Evolutionary conservation across 1,140 invertebrate species (phyloP).

Genomic region (Neotoxoptera formosana): DNA sequence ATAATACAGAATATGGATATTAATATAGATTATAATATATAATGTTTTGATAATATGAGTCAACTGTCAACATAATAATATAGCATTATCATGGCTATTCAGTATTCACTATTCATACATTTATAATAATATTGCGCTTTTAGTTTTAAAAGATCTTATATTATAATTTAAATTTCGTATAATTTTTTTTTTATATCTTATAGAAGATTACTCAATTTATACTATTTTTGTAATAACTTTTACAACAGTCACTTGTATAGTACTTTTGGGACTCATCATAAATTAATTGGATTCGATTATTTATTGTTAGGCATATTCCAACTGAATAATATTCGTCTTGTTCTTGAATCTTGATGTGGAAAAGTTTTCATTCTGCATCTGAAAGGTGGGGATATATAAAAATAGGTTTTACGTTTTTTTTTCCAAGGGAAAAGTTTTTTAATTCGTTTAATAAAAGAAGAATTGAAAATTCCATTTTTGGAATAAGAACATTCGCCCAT

Average conservation of each 20-base stretch:
- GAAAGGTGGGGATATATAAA: not conserved
- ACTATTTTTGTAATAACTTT: not conserved
- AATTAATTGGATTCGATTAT: not conserved
- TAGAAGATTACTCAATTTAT: not conserved
- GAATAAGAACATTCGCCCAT: not conserved
- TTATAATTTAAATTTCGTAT: not conserved
- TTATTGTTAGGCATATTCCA: not conserved
- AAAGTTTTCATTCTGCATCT: not conserved
- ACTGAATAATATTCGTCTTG: not conserved
- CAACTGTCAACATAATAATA: too few relatives aligned
- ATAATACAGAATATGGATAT: too few relatives aligned
- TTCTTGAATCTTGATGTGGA: not conserved
- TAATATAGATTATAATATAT: too few relatives aligned
- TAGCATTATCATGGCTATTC: too few relatives aligned
- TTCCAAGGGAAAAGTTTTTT: slow-evolving; percentile 14
- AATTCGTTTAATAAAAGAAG: slow-evolving; percentile 22
- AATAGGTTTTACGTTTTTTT: slow-evolving; percentile 18
- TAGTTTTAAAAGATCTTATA: not conserved
- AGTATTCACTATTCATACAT: too few relatives aligned
- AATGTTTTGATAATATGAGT: not conserved
- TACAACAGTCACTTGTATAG: not conserved
- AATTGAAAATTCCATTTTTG: slow-evolving; percentile 30
- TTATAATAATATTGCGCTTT: not conserved
- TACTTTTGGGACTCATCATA: not conserved
- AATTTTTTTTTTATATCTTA: not conserved